phyloP scores from a whole-genome alignment of 2,888 invertebrate species.

The Noctua janthina region DNA sequence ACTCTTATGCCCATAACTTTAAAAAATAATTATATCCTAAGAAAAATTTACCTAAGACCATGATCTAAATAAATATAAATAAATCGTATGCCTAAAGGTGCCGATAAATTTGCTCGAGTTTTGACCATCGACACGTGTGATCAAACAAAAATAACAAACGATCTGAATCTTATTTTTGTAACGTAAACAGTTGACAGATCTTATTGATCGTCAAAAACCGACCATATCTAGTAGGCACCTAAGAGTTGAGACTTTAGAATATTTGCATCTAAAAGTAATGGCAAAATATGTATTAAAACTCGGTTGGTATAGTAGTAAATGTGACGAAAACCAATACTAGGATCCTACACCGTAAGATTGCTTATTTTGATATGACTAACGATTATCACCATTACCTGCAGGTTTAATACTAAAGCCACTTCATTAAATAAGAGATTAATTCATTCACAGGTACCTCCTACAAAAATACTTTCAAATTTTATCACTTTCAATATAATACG shows the following conservation, averaged over 20 bases:
- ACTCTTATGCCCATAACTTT: slow-evolving; percentile 24
- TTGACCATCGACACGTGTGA: background rate
- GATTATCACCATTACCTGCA: slow-evolving; percentile 61
- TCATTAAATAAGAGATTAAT: slow-evolving; percentile 49
- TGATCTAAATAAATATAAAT: slow-evolving; percentile 52
- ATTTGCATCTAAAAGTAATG: slow-evolving; percentile 51
- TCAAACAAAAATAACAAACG: background rate
- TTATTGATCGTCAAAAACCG: background rate
- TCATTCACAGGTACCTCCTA: slow-evolving; percentile 61
- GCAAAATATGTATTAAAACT: slow-evolving; percentile 51
- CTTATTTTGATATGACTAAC: slow-evolving; percentile 68
- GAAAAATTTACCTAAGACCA: slow-evolving; percentile 42
- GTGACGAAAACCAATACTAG: slow-evolving; percentile 49
- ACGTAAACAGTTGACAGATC: background rate
- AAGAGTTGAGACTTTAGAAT: slow-evolving; percentile 43
- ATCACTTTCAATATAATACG: slow-evolving; percentile 55
- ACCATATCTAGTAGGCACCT: background rate
- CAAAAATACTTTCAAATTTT: slow-evolving; percentile 65
- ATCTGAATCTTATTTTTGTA: background rate
- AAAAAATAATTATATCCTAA: slow-evolving; percentile 34
- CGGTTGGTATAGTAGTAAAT: slow-evolving; percentile 15
- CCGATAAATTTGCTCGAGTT: background rate
- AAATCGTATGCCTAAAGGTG: slow-evolving; percentile 18
- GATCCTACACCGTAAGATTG: slow-evolving; percentile 62
- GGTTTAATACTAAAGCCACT: slow-evolving; percentile 62